Evolutionary conservation across 2,797 vertebrate genomes (phyloP), one percentile per base, ranked within the genome.

Genomic region (Phalloptychus januarius): DNA sequence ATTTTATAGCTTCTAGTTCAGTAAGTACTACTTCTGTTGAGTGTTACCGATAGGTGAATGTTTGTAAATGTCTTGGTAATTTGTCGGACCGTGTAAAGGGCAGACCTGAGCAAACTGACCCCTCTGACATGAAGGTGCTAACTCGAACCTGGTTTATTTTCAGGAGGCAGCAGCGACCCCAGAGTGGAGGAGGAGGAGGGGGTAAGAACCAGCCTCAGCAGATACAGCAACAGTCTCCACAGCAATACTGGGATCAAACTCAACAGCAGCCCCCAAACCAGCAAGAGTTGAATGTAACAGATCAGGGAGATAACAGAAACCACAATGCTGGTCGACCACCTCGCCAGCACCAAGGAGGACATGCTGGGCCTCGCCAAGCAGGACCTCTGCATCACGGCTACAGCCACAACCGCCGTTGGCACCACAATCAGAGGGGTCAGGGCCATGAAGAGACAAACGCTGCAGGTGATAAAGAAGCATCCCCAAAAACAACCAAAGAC

Each of bases 371-470:
- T 88, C 96, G 97, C 88, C 96, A 96, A 3, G 96, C 96, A 50
- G 94, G 90, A 72, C 85, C 89, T 4, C 78, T 85, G 1, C 97
- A 98, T 91, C 98, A 99, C 0, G 97, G 98, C 86, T 99, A 98
- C 89, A 98, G 97, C 95, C 97, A 98, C 94, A 99, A 98, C 91
- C 96, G 98, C 58, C 96, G 97, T 88, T 99, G 98, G 98, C 96
- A 99, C 89, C 96, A 97, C 80, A 97, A 95, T 94, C 96, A 96
- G 94, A 98, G 97, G 90, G 88, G 87, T 69, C 93, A 88, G 50
- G 93, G 88, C 4, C 83, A 89, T 0, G 91, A 87, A 92, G 92
- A 92, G 83, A 76, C 84, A 12, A 86, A 82, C 71, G 0, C 75
- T 23, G 20, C 76, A 15, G 79, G 78, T 1, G 93, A 93, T 38